Conservation (phyloP, 2,113 vertebrate genomes). For the Aspiorhynchus laticeps region DNA sequence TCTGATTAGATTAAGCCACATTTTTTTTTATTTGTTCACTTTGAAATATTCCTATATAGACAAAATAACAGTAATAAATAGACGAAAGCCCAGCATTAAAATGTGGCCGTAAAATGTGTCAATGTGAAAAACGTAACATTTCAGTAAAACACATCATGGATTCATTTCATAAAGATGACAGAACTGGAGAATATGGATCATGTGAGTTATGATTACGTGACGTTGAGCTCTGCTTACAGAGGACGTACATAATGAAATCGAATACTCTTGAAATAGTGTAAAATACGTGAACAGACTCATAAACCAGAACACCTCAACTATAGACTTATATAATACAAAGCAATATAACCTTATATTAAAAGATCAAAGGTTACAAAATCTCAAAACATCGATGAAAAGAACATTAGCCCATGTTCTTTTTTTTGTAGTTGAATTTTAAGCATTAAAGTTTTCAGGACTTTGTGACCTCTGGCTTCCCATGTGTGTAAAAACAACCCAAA, state of each 20-base stretch:
- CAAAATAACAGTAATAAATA: conserved; percentile 98
- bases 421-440: background rate
- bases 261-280: conserved; percentile 52
- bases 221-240: background rate
- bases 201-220: background rate
- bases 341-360: conserved; percentile 86
- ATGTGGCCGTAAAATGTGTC: conserved; percentile 87
- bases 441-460: background rate
- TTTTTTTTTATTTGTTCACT: conserved; percentile 91
- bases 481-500: background rate
- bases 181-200: conserved; percentile 49
- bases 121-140: conserved; percentile 74
- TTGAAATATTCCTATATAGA: conserved; percentile 88
- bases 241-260: conserved; percentile 43
- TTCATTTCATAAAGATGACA: conserved; percentile 77
- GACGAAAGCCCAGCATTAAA: conserved; percentile 95
- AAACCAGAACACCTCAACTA: conserved; percentile 79
- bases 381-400: background rate
- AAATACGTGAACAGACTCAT: conserved; percentile 68
- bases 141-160: conserved; percentile 60
- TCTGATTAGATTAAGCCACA: conserved; percentile 88
- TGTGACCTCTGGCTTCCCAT: conserved; percentile 2
- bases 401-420: background rate
- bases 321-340: conserved; percentile 78
- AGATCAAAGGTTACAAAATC: conserved; percentile 88